Conservation (phyloP, 2,888 invertebrate genomes). For the Slavum lentiscoides region DNA sequence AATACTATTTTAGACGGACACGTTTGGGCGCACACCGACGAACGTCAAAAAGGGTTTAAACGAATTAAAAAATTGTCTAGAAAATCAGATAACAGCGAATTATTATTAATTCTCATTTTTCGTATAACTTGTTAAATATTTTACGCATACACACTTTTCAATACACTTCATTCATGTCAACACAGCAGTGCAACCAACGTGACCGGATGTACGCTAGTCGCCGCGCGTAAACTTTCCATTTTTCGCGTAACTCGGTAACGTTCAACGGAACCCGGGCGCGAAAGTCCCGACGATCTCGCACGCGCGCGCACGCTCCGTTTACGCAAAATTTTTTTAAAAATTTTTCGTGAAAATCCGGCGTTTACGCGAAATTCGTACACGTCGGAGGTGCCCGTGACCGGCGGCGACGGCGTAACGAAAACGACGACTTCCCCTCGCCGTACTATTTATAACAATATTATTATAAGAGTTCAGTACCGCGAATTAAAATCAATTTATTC, state of each 20-base stretch:
- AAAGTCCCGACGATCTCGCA: background rate
- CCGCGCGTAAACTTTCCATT: conserved; percentile 44
- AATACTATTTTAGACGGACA: background rate
- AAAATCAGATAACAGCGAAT: conserved; percentile 40
- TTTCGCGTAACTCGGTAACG: background rate
- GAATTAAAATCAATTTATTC: conserved; percentile 24
- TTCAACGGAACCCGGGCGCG: background rate
- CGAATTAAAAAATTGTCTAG: conserved; percentile 15
- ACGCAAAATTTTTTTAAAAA: too few species aligned
- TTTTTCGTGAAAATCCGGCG: too few species aligned
- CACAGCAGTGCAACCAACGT: conserved; percentile 48
- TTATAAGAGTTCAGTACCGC: background rate
- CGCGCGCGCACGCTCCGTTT: too few species aligned
- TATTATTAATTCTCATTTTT: conserved; percentile 41
- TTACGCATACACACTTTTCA: conserved; percentile 52
- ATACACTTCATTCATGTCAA: conserved; percentile 51
- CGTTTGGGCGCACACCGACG: background rate
- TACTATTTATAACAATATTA: too few species aligned
- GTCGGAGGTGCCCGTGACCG: too few species aligned
- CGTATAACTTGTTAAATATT: conserved; percentile 44
- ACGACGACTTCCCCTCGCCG: background rate
- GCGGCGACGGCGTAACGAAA: too few species aligned
- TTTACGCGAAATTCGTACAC: too few species aligned
- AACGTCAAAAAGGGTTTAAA: conserved; percentile 4
- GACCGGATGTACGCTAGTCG: conserved; percentile 19